phyloP scores from a whole-genome alignment of 2,888 invertebrate species.

The Agonopterix subpropinquella region DNA sequence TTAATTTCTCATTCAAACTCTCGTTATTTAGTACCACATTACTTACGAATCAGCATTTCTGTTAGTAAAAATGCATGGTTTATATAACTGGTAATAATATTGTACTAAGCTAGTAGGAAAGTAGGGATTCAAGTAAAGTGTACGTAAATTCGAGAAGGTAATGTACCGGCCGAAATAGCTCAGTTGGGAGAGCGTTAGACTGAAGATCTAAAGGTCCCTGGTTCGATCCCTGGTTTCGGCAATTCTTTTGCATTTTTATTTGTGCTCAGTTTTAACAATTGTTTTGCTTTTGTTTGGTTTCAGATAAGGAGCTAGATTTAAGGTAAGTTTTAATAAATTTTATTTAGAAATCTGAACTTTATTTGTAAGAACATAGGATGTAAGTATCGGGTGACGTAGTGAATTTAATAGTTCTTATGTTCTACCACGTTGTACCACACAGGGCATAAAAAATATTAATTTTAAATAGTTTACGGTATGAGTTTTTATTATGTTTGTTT shows the following conservation, averaged over 20 bases:
- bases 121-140: neutral
- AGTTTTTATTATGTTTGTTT: too few relatives aligned
- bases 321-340: conserved; percentile 21
- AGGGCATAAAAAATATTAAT: too few relatives aligned
- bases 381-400: too few relatives aligned
- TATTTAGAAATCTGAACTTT: neutral
- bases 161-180: conserved; percentile 75
- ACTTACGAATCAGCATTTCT: too few relatives aligned
- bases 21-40: too few relatives aligned
- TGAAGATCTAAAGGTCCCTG: conserved; percentile 84
- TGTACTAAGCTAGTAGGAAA: too few relatives aligned
- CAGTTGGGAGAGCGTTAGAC: conserved; percentile 81
- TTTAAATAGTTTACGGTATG: too few relatives aligned
- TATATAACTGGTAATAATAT: too few relatives aligned
- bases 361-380: neutral
- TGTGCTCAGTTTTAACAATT: conserved; percentile 10
- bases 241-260: conserved; percentile 35
- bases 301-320: conserved; percentile 27
- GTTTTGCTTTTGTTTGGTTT: conserved; percentile 22
- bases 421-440: too few relatives aligned
- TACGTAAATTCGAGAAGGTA: conserved; percentile 10
- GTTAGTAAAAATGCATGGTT: too few relatives aligned
- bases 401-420: too few relatives aligned
- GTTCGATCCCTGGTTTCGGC: conserved; percentile 84
- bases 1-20: too few relatives aligned